Evolutionary conservation across 2,888 invertebrate species (phyloP), one percentile per base, ranked within the genome.

Genomic region (Mesochorus sp.): DNA sequence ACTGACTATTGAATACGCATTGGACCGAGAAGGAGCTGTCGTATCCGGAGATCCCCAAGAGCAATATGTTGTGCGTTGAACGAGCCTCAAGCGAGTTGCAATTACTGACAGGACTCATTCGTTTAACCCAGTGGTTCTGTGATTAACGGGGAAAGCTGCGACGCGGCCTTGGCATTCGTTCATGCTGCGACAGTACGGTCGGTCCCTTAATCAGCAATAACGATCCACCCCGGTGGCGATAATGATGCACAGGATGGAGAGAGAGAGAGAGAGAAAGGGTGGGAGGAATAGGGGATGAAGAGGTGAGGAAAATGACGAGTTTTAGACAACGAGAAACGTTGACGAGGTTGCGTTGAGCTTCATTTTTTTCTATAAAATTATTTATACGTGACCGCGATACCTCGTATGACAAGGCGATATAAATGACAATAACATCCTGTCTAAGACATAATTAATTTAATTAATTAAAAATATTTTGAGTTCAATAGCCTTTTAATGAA

Each of bases 181-280:
- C 42, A 47, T 73, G 28, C n/a, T 34, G 37, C 17, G 37, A 31
- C 51, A 78, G 57, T 44, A 44, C 55, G 47, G 24, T 42, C 47
- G 76, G 34, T 67, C 53, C 72, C 70, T 71, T 76, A 73, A 80
- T 76, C 80, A 73, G 79, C 76, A 76, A 80, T 73, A 80, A 80
- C 66, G 70, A 79, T 59, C 39, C 53, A 19, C 51, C 61, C 47
- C 39, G 51, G 19, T 42, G 49, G 62, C 68, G 72, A 73, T 77
- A 77, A 77, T 73, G 72, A 73, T 68, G 77, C 39, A 10, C 42
- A 64, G 61, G 14, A 53, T 5, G 66, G 26, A 37, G 10, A 24
- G 51, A 26, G 51, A 14, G 12, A 51, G 26, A 4, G 61, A 28
- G 14, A 31, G 19, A 26, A 19, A 37, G 12, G 39, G 44, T 2